phyloP scores from a whole-genome alignment of 2,888 invertebrate genomes.

The Polydesmus complanatus region DNA sequence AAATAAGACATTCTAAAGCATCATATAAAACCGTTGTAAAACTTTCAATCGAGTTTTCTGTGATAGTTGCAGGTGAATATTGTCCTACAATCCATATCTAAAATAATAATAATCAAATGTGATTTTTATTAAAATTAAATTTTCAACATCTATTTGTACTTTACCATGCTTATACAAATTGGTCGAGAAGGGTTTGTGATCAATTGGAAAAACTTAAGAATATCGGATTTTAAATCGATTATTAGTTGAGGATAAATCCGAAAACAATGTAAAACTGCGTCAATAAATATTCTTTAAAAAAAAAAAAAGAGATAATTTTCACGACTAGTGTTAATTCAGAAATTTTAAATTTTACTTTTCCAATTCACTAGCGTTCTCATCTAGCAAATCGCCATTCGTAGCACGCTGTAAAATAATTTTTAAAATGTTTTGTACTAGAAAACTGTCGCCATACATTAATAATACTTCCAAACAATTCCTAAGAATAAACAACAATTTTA shows the following conservation, averaged over 20 bases:
- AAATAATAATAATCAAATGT: background rate
- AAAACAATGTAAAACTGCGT: background rate
- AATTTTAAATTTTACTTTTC: background rate
- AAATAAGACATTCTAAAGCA: constrained; percentile 2
- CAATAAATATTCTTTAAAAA: constrained; percentile 3
- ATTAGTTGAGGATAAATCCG: background rate
- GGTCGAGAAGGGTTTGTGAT: background rate
- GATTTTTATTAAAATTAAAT: background rate
- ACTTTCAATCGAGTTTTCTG: background rate
- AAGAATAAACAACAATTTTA: background rate
- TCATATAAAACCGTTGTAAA: constrained; percentile 4
- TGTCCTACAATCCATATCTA: constrained; percentile 8
- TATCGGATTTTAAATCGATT: background rate
- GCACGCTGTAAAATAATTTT: constrained; percentile 3
- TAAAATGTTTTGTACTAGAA: background rate
- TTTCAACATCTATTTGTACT: background rate
- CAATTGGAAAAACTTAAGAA: background rate
- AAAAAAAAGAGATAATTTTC: no score
- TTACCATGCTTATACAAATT: constrained; percentile 5
- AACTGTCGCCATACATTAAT: background rate
- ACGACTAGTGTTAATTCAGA: no score
- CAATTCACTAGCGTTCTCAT: background rate
- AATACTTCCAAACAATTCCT: constrained; percentile 8
- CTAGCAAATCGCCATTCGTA: no score
- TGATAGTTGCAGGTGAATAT: background rate